Evolutionary conservation across 2,888 invertebrate genomes (phyloP).

Genomic region (Noctua janthina): DNA sequence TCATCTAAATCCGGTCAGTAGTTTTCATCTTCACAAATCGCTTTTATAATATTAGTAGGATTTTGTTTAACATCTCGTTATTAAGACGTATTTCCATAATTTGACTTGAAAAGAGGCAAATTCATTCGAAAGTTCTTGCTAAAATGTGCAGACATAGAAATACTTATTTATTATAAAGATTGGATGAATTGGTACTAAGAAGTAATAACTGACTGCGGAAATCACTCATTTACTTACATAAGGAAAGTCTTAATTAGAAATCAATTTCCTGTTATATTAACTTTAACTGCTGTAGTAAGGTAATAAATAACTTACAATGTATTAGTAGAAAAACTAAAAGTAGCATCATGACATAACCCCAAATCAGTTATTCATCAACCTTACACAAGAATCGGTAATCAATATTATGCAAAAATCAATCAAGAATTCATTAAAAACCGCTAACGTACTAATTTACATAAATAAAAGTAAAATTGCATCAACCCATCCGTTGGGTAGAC

Average conservation of each 20-base stretch:
- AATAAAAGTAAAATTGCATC: constrained; percentile 63
- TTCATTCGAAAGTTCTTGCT: neutral
- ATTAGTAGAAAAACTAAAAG: neutral
- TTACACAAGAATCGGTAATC: constrained; percentile 45
- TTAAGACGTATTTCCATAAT: too few relatives aligned
- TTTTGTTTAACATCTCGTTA: too few relatives aligned
- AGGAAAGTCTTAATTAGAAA: constrained; percentile 5
- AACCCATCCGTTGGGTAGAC: constrained; percentile 71
- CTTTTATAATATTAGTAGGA: too few relatives aligned
- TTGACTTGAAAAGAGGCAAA: too few relatives aligned
- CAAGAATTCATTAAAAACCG: constrained; percentile 40
- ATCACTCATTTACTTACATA: neutral
- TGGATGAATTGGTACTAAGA: neutral
- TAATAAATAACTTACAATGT: neutral
- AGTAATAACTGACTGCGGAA: neutral
- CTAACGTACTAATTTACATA: constrained; percentile 56
- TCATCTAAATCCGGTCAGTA: too few relatives aligned
- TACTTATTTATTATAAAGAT: neutral
- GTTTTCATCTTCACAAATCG: too few relatives aligned
- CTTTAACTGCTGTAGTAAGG: neutral
- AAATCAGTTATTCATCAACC: neutral
- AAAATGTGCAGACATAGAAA: neutral
- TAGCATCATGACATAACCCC: constrained; percentile 19
- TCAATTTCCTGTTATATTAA: constrained; percentile 32
- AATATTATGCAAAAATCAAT: constrained; percentile 51